phyloP scores from a whole-genome alignment of 2,888 invertebrate species.

The Synergus japonicus region DNA sequence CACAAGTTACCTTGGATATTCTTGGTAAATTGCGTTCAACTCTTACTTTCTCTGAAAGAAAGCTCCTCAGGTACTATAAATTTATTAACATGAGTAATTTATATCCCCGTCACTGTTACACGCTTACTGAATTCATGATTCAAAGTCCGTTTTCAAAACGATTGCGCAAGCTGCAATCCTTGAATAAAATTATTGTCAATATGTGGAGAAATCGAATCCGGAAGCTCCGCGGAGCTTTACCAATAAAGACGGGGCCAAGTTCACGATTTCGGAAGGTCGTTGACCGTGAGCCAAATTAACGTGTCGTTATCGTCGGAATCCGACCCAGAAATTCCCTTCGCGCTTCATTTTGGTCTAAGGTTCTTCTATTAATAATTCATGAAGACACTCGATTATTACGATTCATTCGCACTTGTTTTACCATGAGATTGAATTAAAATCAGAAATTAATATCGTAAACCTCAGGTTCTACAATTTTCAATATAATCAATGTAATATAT shows the following conservation, averaged over 20 bases:
- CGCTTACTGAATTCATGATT: constrained; percentile 6
- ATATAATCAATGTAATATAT: too few relatives aligned
- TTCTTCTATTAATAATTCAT: constrained; percentile 13
- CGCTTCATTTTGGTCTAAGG: constrained; percentile 23
- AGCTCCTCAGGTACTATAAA: constrained; percentile 44
- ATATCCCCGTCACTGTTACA: constrained; percentile 12
- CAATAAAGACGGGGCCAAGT: constrained; percentile 36
- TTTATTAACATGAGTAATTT: background rate
- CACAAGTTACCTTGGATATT: constrained; percentile 56
- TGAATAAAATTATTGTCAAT: background rate
- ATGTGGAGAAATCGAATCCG: constrained; percentile 5
- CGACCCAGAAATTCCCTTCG: constrained; percentile 32
- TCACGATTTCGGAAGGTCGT: constrained; percentile 37
- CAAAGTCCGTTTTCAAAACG: background rate
- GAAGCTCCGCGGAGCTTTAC: constrained; percentile 9
- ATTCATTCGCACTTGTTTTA: background rate
- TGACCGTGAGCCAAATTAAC: constrained; percentile 34
- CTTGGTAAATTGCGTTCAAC: constrained; percentile 51
- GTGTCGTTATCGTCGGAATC: constrained; percentile 28
- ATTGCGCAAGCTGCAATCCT: background rate
- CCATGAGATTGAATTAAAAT: too few relatives aligned
- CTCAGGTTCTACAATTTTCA: too few relatives aligned
- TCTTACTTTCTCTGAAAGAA: constrained; percentile 63
- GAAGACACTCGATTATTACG: background rate
- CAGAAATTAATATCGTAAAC: too few relatives aligned